Conservation (phyloP, 2,113 vertebrate genomes). For the Thamnophis sirtalis region DNA sequence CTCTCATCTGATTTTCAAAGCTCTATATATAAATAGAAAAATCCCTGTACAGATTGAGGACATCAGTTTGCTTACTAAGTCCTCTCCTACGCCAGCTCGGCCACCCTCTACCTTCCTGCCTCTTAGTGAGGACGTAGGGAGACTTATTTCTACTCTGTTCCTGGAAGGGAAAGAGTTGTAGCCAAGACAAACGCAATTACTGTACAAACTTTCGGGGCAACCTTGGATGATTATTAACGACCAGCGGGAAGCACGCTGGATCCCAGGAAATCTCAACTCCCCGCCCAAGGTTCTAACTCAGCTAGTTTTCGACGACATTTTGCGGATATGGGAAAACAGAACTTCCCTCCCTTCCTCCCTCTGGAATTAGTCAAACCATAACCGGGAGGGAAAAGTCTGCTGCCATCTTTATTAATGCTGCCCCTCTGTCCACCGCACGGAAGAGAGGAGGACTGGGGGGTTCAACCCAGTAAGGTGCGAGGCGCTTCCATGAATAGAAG, state of each 20-base stretch:
- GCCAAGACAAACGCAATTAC: background rate
- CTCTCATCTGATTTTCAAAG: slow-evolving; percentile 17
- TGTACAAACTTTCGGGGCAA: slow-evolving; percentile 3
- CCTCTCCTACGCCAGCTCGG: background rate
- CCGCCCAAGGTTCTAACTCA: background rate
- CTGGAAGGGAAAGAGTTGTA: background rate
- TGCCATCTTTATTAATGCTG: slow-evolving; percentile 27
- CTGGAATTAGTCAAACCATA: background rate
- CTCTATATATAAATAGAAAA: slow-evolving; percentile 36
- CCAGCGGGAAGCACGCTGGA: background rate
- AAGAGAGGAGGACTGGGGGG: background rate
- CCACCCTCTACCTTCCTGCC: slow-evolving; percentile 1
- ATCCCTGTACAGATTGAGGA: slow-evolving; percentile 33
- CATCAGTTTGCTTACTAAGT: slow-evolving; percentile 14
- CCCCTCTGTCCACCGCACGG: background rate
- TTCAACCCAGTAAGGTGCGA: background rate
- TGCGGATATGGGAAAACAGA: slow-evolving; percentile 26
- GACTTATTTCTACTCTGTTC: background rate
- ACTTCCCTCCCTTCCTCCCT: background rate
- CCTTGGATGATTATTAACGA: background rate
- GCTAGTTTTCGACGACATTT: slow-evolving; percentile 45
- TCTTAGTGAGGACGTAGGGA: background rate
- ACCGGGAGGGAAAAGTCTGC: slow-evolving; percentile 1
- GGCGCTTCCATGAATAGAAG: background rate
- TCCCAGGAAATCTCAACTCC: slow-evolving; percentile 6